Evolutionary conservation across 2,113 vertebrate genomes (phyloP).

Genomic region (Tachuris rubrigastra): DNA sequence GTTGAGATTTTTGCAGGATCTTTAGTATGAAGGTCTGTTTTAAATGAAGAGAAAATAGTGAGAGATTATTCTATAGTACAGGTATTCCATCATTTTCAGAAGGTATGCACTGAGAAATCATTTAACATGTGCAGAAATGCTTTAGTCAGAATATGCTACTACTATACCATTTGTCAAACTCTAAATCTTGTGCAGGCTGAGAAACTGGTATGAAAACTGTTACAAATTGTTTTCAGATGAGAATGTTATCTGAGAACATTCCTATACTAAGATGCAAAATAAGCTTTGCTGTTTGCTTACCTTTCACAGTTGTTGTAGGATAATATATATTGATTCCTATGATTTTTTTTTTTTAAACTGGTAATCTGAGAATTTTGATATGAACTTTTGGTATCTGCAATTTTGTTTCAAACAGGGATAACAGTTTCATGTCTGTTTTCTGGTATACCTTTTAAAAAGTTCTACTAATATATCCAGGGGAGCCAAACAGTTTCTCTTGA

Average conservation of each 20-base stretch:
- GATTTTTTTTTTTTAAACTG: not conserved
- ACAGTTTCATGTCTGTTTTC: not conserved
- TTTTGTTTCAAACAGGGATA: not conserved
- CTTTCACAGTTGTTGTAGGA: not conserved
- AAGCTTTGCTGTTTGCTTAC: not conserved
- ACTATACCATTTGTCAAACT: not conserved
- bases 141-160: not conserved
- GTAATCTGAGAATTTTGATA: not conserved
- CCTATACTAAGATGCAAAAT: not conserved
- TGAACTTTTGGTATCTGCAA: not conserved
- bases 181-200: not conserved
- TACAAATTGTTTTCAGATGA: not conserved
- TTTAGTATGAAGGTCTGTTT: not conserved
- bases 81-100: not conserved
- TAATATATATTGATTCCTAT: not conserved
- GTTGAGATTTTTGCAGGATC: not conserved
- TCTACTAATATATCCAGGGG: not conserved
- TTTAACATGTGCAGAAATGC: not conserved
- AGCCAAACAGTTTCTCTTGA: not conserved
- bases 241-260: not conserved
- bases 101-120: not conserved
- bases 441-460: not conserved
- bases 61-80: not conserved
- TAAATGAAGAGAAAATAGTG: not conserved
- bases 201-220: not conserved